Evolutionary conservation across 1,140 invertebrate species (phyloP).

Genomic region (Brachystomella parvula): DNA sequence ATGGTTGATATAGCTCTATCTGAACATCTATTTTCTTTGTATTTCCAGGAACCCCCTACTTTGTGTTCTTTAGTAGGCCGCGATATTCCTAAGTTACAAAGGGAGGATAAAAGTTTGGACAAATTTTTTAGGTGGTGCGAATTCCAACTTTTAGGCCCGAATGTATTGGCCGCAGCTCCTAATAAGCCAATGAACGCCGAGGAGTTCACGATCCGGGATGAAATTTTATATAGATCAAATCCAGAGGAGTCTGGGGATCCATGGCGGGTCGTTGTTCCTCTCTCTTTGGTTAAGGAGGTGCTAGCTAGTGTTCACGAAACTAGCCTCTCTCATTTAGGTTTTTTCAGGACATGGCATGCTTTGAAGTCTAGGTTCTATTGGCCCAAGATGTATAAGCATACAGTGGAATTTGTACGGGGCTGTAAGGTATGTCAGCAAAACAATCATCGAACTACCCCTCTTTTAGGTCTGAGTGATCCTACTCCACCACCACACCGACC

Average conservation of each 20-base stretch:
- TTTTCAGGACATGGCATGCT: not conserved
- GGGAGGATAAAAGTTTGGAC: constrained; percentile 1
- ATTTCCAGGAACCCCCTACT: no score
- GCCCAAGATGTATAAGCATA: constrained; percentile 11
- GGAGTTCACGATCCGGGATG: constrained; percentile 13
- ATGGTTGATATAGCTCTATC: no score
- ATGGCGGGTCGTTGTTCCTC: constrained; percentile 14
- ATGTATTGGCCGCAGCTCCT: not conserved
- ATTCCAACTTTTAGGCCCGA: no score
- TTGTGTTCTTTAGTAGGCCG: not conserved
- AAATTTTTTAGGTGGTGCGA: not conserved
- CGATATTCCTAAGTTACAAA: constrained; percentile 7
- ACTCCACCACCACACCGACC: not conserved
- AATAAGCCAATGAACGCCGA: not conserved
- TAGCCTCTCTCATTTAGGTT: constrained; percentile 11
- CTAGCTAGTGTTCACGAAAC: constrained; percentile 18
- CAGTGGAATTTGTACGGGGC: not conserved
- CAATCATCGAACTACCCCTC: not conserved
- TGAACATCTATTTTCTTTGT: no score
- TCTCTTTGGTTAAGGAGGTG: not conserved
- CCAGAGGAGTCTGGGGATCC: not conserved
- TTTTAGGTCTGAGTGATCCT: not conserved
- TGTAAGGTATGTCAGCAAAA: constrained; percentile 23
- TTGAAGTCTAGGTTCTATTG: constrained; percentile 18
- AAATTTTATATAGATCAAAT: constrained; percentile 18